phyloP scores from a whole-genome alignment of 2,797 vertebrate species.

The Cichlasoma orientale region DNA sequence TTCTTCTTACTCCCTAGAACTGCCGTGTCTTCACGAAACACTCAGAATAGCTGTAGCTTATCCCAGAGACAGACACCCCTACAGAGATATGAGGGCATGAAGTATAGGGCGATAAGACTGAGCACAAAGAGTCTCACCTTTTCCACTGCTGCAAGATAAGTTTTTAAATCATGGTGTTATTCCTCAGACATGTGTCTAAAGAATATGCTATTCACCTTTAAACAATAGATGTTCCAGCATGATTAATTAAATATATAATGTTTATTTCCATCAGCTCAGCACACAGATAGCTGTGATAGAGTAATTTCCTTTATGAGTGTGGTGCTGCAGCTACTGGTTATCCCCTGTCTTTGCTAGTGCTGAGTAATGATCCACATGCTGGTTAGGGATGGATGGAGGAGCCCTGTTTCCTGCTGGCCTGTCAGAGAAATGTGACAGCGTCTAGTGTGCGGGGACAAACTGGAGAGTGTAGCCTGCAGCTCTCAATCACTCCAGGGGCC shows the following conservation, averaged over 20 bases:
- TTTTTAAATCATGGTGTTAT: conserved; percentile 19
- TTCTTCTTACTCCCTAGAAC: conserved; percentile 2
- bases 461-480: conserved; percentile 64
- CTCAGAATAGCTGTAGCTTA: conserved; percentile 14
- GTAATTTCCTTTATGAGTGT: conserved; percentile 19
- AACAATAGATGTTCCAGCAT: not conserved
- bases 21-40: conserved; percentile 27
- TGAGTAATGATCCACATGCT: conserved; percentile 66
- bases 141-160: conserved; percentile 10
- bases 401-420: conserved; percentile 73
- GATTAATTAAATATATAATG: conserved; percentile 26
- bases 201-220: conserved; percentile 5
- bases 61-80: conserved; percentile 23
- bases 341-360: conserved; percentile 31
- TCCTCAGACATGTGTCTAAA: not conserved
- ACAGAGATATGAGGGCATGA: conserved; percentile 36
- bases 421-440: conserved; percentile 76
- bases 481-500: conserved; percentile 68
- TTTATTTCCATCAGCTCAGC: conserved; percentile 12
- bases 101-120: conserved; percentile 26
- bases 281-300: conserved; percentile 1
- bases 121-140: conserved; percentile 15
- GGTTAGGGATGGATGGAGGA: conserved; percentile 62
- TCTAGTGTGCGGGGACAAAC: conserved; percentile 70
- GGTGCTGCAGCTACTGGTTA: conserved; percentile 21